phyloP scores from a whole-genome alignment of 2,888 invertebrate species.

The Atethmia centrago region DNA sequence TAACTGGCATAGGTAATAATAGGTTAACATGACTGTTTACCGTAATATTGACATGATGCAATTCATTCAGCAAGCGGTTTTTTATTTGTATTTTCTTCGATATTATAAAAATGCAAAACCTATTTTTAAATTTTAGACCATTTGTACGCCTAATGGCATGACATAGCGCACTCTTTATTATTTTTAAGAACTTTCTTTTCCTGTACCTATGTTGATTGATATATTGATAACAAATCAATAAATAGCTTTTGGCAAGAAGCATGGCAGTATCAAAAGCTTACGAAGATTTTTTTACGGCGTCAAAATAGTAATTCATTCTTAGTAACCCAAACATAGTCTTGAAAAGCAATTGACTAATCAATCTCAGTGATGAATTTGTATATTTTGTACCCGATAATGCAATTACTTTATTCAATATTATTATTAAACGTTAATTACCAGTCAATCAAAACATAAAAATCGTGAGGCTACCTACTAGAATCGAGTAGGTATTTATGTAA shows the following conservation, averaged over 20 bases:
- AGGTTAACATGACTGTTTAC: background rate
- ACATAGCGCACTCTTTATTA: too few species aligned
- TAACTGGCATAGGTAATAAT: background rate
- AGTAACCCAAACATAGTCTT: background rate
- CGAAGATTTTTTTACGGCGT: background rate
- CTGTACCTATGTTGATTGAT: too few species aligned
- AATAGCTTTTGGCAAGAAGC: too few species aligned
- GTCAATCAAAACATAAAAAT: conserved; percentile 45
- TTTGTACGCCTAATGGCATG: too few species aligned
- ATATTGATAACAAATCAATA: too few species aligned
- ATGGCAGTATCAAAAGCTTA: conserved; percentile 12
- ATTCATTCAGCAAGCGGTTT: background rate
- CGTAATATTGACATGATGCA: background rate
- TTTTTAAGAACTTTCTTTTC: too few species aligned
- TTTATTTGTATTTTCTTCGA: too few species aligned
- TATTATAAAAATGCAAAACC: too few species aligned
- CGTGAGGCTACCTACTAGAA: conserved; percentile 43
- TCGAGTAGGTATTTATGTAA: conserved; percentile 42
- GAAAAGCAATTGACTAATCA: conserved; percentile 18
- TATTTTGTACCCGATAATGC: conserved; percentile 29
- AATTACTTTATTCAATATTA: conserved; percentile 28
- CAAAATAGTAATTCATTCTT: background rate
- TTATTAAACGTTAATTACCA: conserved; percentile 33
- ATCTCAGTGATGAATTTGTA: conserved; percentile 30
- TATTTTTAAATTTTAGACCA: too few species aligned